phyloP scores from a whole-genome alignment of 2,888 invertebrate genomes.

The Tipula lateralis region DNA sequence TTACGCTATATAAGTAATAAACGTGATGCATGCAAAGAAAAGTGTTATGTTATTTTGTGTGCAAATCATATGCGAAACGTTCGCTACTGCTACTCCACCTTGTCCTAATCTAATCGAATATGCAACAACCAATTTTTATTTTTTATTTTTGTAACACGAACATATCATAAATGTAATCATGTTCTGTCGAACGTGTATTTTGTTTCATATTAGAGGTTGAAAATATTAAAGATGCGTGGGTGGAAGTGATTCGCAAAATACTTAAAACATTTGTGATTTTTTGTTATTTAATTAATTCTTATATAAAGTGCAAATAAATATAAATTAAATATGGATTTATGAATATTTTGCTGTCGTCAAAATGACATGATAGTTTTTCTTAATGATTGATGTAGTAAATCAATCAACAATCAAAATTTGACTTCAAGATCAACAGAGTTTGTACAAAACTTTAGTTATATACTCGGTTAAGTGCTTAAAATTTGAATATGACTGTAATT shows the following conservation, averaged over 20 bases:
- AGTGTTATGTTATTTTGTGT: neutral
- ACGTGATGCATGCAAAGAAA: neutral
- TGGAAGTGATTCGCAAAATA: neutral
- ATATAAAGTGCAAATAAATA: too few relatives aligned
- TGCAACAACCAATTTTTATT: neutral
- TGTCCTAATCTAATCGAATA: slow-evolving; percentile 24
- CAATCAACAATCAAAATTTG: too few relatives aligned
- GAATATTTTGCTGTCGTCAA: too few relatives aligned
- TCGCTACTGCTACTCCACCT: neutral
- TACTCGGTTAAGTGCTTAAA: too few relatives aligned
- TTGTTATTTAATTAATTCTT: too few relatives aligned
- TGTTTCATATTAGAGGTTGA: neutral
- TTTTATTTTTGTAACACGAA: neutral
- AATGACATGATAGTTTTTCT: too few relatives aligned
- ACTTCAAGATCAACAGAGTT: too few relatives aligned
- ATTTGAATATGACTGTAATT: too few relatives aligned
- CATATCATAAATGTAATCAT: neutral
- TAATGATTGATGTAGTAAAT: too few relatives aligned
- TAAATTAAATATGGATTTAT: too few relatives aligned
- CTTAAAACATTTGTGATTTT: too few relatives aligned
- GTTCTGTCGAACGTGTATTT: neutral
- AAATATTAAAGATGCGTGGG: neutral
- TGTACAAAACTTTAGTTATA: too few relatives aligned
- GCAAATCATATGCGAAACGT: neutral
- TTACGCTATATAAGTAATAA: neutral